These are phyloP conservation scores for Stegostoma tigrinum DNA, from an alignment of 2,113 vertebrate genomes.

Conservation along the genomic window DNA sequence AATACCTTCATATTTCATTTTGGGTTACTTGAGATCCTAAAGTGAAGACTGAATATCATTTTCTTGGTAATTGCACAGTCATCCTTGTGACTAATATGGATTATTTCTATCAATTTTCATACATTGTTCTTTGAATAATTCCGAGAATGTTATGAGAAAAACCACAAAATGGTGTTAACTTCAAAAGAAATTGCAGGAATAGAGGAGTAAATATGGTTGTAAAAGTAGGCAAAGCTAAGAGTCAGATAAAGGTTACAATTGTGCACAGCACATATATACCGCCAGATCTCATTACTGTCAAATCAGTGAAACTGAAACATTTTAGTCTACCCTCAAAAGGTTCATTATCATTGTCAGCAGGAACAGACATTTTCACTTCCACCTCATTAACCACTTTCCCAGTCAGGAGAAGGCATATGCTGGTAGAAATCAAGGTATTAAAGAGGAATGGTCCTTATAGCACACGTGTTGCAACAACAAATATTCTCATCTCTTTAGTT, in stretches of 20 bases:
- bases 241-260: conserved; percentile 1
- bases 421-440: conserved; percentile 16
- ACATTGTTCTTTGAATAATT: background rate
- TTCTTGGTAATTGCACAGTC: background rate
- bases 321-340: conserved; percentile 20
- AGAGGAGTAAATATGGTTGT: background rate
- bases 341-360: conserved; percentile 34
- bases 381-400: conserved; percentile 33
- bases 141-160: background rate
- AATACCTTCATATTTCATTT: background rate
- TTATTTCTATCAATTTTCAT: background rate
- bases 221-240: background rate
- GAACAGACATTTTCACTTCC: conserved; percentile 29
- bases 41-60: background rate
- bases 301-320: conserved; percentile 28
- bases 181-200: background rate
- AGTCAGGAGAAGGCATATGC: conserved; percentile 8
- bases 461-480: background rate
- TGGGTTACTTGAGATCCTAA: background rate
- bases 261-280: background rate
- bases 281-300: conserved; percentile 12
- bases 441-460: background rate
- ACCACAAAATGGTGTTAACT: background rate
- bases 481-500: background rate
- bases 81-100: background rate